Percentiles rank a stretch among this genome's conserved stretches.
Evolutionary conservation across 1,140 invertebrate species (phyloP).

Genomic region (Drosophila funebris): DNA sequence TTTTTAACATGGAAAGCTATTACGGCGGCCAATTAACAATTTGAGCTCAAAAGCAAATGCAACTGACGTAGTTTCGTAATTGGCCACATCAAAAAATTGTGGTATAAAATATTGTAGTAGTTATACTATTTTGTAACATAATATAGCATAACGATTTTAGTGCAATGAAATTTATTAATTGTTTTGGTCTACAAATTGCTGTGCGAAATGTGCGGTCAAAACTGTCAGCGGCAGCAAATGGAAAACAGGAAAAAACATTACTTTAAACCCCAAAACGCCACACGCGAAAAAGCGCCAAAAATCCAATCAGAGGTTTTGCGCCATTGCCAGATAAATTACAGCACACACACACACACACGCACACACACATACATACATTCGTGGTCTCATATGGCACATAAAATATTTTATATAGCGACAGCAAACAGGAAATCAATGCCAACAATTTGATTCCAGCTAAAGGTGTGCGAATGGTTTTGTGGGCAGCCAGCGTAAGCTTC

Average conservation of each 20-base stretch:
- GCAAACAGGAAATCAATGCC: slow-evolving; percentile 61
- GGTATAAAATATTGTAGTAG: too few species aligned
- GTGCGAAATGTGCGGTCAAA: slow-evolving; percentile 30
- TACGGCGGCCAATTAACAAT: too few species aligned
- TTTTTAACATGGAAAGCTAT: too few species aligned
- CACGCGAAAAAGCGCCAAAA: slow-evolving; percentile 55
- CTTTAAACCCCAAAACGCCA: slow-evolving; percentile 22
- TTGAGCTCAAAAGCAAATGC: too few species aligned
- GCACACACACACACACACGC: slow-evolving; percentile 22
- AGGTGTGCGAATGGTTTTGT: slow-evolving; percentile 35
- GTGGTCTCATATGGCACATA: slow-evolving; percentile 22
- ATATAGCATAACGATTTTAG: background rate
- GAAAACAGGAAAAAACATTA: slow-evolving; percentile 10
- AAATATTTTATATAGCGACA: slow-evolving; percentile 43
- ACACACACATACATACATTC: slow-evolving; percentile 23
- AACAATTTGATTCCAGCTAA: slow-evolving; percentile 40
- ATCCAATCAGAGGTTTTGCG: slow-evolving; percentile 66
- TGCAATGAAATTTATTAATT: slow-evolving; percentile 9
- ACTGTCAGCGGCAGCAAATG: slow-evolving; percentile 46
- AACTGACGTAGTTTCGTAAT: too few species aligned
- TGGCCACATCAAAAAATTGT: too few species aligned
- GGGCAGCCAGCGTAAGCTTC: background rate
- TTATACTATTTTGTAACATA: too few species aligned
- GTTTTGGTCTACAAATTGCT: background rate
- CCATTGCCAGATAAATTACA: slow-evolving; percentile 68